These are phyloP conservation scores for Cyaniris semiargus DNA, from an alignment of 2,888 invertebrate genomes.

Conservation along the genomic window DNA sequence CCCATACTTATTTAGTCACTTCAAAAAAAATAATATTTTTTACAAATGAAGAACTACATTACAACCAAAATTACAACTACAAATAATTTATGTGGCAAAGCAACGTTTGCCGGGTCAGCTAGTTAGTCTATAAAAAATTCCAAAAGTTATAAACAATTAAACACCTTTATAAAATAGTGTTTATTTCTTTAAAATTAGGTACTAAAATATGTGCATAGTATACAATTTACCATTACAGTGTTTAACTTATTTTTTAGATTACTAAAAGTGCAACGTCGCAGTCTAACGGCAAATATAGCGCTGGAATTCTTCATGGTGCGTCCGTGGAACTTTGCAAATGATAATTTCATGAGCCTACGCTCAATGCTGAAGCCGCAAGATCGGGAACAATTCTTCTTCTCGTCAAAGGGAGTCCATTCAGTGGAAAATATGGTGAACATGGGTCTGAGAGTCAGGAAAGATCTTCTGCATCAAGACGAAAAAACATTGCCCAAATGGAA, in stretches of 20 bases:
- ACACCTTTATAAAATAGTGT: no score
- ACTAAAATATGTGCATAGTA: no score
- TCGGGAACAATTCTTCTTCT: neutral
- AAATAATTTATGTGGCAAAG: no score
- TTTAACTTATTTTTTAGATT: neutral
- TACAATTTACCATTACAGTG: no score
- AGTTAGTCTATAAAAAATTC: no score
- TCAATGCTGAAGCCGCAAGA: neutral
- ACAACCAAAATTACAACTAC: no score
- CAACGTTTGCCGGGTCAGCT: no score
- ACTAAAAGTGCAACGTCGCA: neutral
- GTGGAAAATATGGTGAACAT: neutral
- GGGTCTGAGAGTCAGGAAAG: neutral
- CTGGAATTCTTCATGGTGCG: neutral
- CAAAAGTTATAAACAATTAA: no score
- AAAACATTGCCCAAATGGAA: neutral
- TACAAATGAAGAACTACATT: no score
- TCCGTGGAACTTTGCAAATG: neutral
- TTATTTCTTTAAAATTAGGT: no score
- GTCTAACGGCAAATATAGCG: neutral
- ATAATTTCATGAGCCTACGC: neutral
- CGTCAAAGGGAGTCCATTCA: neutral
- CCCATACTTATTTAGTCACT: no score
- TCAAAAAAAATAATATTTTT: no score
- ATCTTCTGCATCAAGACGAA: constrained; percentile 1